These are phyloP conservation scores for Cyrtonyx montezumae DNA, from an alignment of 2,113 vertebrate genomes.

Conservation along the genomic window DNA sequence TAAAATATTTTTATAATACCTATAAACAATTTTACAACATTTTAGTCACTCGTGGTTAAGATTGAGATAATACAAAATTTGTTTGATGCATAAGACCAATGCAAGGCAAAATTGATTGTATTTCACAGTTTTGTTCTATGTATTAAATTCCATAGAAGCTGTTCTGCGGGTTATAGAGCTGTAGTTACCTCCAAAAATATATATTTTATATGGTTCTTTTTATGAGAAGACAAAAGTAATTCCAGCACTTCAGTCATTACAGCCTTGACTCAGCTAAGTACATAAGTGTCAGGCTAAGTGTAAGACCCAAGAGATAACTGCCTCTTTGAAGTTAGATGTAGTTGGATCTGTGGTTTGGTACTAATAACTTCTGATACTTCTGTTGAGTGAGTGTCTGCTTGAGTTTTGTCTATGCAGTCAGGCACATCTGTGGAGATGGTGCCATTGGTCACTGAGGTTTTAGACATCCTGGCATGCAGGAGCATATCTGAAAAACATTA, in stretches of 20 bases:
- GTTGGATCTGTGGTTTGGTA: background rate
- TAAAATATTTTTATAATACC: conserved; percentile 68
- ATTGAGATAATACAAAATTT: background rate
- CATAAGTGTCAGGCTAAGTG: fast-evolving
- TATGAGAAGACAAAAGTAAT: background rate
- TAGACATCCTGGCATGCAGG: background rate
- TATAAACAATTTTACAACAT: conserved; percentile 65
- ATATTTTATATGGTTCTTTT: background rate
- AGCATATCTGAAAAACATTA: background rate
- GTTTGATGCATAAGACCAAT: background rate
- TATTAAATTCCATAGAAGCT: conserved; percentile 29
- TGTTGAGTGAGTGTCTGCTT: background rate
- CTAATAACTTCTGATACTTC: background rate
- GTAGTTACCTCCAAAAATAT: conserved; percentile 1
- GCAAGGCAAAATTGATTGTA: background rate
- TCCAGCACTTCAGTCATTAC: background rate
- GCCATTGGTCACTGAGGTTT: background rate
- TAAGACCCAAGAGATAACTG: background rate
- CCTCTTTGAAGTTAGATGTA: background rate
- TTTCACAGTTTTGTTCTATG: conserved; percentile 8
- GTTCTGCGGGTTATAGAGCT: conserved; percentile 30
- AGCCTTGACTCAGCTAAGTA: background rate
- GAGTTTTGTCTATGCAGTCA: background rate
- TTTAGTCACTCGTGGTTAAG: conserved; percentile 23
- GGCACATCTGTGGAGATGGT: background rate